phyloP scores from a whole-genome alignment of 2,797 vertebrate species.

The Hippocampus kuda region DNA sequence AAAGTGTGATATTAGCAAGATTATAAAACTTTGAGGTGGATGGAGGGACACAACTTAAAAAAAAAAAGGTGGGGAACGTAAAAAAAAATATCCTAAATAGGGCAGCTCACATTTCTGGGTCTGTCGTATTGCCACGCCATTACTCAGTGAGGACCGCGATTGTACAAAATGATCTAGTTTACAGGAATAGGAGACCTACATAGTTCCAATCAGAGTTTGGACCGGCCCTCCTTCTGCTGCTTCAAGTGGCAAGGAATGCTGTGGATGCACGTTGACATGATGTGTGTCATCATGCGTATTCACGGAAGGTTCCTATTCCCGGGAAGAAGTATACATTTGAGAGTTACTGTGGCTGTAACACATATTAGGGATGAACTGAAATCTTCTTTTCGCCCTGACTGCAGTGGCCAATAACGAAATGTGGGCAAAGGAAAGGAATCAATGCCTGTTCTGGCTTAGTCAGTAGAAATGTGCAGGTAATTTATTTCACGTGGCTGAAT shows the following conservation, averaged over 20 bases:
- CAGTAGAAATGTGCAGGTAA: conserved; percentile 13
- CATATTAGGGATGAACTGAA: background rate
- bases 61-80: conserved; percentile 4
- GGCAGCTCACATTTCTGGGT: conserved; percentile 37
- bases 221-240: conserved; percentile 27
- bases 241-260: conserved; percentile 32
- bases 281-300: conserved; percentile 34
- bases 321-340: background rate
- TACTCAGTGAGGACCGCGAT: conserved; percentile 46
- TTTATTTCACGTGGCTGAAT: conserved; percentile 23
- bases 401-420: conserved; percentile 31
- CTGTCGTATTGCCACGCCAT: conserved; percentile 45
- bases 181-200: conserved; percentile 58
- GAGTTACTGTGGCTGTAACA: background rate
- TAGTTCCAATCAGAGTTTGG: conserved; percentile 41
- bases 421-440: conserved; percentile 30
- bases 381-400: background rate
- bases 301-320: conserved; percentile 31
- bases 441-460: conserved; percentile 18
- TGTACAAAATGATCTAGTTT: conserved; percentile 61
- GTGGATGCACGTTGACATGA: conserved; percentile 38
- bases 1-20: conserved; percentile 24
- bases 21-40: conserved; percentile 21
- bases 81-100: conserved; percentile 44
- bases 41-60: conserved; percentile 23